Evolutionary conservation across 2,888 invertebrate species (phyloP).

Genomic region (Macrosiphum euphorbiae): DNA sequence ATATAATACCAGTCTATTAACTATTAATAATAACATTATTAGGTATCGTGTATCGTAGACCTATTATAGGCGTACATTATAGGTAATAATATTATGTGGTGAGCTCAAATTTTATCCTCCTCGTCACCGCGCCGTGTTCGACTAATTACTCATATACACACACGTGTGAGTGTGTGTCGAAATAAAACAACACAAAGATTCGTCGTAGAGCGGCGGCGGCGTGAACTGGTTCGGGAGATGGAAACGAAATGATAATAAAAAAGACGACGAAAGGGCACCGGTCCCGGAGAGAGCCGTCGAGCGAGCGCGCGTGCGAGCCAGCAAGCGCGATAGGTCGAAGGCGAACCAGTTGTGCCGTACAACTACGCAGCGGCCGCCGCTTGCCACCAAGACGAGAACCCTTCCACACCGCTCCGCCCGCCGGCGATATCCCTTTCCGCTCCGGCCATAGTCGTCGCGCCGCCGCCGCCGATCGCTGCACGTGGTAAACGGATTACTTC

Average conservation of each 20-base stretch:
- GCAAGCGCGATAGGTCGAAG: slow-evolving; percentile 55
- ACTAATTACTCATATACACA: slow-evolving; percentile 31
- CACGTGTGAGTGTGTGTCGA: not conserved
- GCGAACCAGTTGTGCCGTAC: slow-evolving; percentile 57
- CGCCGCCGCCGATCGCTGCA: slow-evolving; percentile 3
- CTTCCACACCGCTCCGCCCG: not conserved
- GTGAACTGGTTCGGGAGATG: slow-evolving; percentile 49
- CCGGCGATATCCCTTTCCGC: not conserved
- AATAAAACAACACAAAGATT: not conserved
- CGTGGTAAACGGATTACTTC: slow-evolving; percentile 64
- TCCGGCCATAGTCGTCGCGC: not conserved
- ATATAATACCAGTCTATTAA: not conserved
- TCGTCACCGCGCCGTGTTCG: not conserved
- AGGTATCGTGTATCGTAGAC: not conserved
- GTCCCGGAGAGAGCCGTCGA: not conserved
- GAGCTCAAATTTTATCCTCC: not conserved
- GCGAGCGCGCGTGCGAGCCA: not conserved
- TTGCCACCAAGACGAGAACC: not conserved
- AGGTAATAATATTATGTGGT: not conserved
- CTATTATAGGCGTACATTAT: not conserved
- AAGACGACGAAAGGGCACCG: not conserved
- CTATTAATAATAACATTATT: not conserved
- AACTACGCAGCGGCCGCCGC: not conserved
- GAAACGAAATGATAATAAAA: not conserved
- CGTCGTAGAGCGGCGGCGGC: slow-evolving; percentile 1